Evolutionary conservation across 2,113 vertebrate genomes (phyloP).

Genomic region (Gorsachius goisagi): DNA sequence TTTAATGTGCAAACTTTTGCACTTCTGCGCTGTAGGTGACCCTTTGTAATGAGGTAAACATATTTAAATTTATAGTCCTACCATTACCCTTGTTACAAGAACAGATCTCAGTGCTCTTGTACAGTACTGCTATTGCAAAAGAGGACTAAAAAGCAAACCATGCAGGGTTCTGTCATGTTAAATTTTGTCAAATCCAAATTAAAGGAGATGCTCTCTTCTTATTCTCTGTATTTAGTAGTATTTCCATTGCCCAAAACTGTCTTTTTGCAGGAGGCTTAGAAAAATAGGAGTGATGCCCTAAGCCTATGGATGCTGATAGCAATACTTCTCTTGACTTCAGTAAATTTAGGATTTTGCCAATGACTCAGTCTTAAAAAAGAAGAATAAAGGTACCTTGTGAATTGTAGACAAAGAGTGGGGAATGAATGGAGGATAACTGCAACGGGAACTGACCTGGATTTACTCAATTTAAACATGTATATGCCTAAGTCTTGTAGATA

Average conservation of each 20-base stretch:
- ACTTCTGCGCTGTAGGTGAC: neutral
- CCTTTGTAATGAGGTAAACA: neutral
- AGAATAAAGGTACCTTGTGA: neutral
- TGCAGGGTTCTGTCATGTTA: neutral
- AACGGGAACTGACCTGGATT: neutral
- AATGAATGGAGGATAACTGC: neutral
- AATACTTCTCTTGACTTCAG: neutral
- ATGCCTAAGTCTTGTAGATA: neutral
- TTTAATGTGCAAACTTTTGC: neutral
- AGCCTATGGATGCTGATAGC: neutral
- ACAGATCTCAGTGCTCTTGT: fast-evolving
- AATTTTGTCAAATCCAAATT: neutral
- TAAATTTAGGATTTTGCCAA: neutral
- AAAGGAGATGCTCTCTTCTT: neutral
- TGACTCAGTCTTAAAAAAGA: neutral
- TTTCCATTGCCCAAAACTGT: neutral
- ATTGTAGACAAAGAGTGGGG: neutral
- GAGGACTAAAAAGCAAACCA: neutral
- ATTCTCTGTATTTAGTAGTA: neutral
- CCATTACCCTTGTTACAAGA: neutral
- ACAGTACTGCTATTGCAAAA: neutral
- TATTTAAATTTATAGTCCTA: neutral
- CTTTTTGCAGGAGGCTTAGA: neutral
- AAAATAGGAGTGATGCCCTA: neutral
- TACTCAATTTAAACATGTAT: neutral